A percentile compares a stretch with the other conserved stretches of the same genome.
phyloP scores from a whole-genome alignment of 2,113 vertebrate species.

The Stictonetta naevosa region DNA sequence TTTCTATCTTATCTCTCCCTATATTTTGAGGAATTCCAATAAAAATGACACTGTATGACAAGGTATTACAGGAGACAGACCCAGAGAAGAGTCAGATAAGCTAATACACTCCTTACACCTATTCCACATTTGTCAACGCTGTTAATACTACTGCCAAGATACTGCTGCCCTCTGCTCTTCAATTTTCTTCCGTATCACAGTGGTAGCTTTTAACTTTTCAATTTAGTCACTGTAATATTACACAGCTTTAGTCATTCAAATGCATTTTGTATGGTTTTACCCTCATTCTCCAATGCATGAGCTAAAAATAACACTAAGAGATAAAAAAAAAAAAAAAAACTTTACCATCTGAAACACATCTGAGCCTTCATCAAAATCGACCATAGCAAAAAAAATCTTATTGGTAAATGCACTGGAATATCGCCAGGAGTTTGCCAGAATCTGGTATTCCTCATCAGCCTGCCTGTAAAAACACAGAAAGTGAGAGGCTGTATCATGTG shows the following conservation, averaged over 20 bases:
- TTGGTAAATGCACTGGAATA: conserved; percentile 96
- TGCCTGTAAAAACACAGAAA: conserved; percentile 80
- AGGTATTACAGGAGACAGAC: not conserved
- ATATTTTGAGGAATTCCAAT: not conserved
- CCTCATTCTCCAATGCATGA: not conserved
- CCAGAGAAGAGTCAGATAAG: not conserved
- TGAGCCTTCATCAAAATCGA: conserved; percentile 97
- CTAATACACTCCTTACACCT: not conserved
- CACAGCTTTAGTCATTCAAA: not conserved
- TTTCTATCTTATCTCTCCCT: not conserved
- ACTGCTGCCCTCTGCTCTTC: not conserved
- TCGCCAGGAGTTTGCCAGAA: conserved; percentile 96
- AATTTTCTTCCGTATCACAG: not conserved
- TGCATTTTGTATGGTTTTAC: not conserved
- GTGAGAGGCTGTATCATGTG: accelerated
- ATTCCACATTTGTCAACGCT: not conserved
- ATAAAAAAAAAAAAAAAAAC: not conserved
- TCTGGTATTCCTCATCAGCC: conserved; percentile 97
- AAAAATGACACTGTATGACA: not conserved
- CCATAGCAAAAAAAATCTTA: conserved; percentile 93
- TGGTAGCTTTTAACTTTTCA: not conserved
- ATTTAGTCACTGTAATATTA: not conserved
- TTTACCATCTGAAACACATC: conserved; percentile 98
- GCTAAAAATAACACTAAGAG: accelerated
- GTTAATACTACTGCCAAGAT: not conserved